These are phyloP conservation scores for Lordiphosa collinella DNA, from an alignment of 1,140 invertebrate species.

Conservation along the genomic window DNA sequence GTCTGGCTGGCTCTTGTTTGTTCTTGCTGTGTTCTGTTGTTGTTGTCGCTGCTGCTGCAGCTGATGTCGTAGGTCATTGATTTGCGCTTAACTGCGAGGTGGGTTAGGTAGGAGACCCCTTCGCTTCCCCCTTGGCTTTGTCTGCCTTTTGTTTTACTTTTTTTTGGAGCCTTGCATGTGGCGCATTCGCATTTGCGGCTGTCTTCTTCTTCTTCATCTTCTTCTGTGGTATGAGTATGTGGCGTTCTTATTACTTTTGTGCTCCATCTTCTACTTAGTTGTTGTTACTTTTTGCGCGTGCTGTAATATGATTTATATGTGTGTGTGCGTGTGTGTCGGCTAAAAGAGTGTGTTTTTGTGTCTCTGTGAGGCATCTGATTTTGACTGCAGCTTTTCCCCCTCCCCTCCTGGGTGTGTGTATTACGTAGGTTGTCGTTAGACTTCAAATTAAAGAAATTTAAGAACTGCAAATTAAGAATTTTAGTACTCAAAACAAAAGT, in stretches of 20 bases:
- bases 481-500: background rate
- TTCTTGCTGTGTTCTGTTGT: slow-evolving; percentile 23
- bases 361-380: slow-evolving; percentile 52
- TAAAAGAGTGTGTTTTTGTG: slow-evolving; percentile 8
- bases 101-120: slow-evolving; percentile 10
- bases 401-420: slow-evolving; percentile 9
- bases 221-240: slow-evolving; percentile 8
- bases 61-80: slow-evolving; percentile 77
- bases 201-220: slow-evolving; percentile 16
- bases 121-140: slow-evolving; percentile 18
- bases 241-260: slow-evolving; percentile 41
- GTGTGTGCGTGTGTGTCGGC: slow-evolving; percentile 26
- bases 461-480: too few species aligned
- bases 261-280: slow-evolving; percentile 18
- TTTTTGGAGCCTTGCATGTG: slow-evolving; percentile 62
- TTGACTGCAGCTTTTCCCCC: slow-evolving; percentile 56
- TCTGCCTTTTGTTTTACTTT: slow-evolving; percentile 46
- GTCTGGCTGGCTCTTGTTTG: background rate
- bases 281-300: slow-evolving; percentile 14
- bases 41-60: slow-evolving; percentile 35
- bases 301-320: slow-evolving; percentile 52
- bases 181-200: slow-evolving; percentile 43
- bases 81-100: slow-evolving; percentile 61
- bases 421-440: too few species aligned
- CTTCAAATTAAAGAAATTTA: too few species aligned